Evolutionary conservation across 2,797 vertebrate genomes (phyloP), one percentile per base, ranked within the genome.

Genomic region (Tympanoctomys barrerae): DNA sequence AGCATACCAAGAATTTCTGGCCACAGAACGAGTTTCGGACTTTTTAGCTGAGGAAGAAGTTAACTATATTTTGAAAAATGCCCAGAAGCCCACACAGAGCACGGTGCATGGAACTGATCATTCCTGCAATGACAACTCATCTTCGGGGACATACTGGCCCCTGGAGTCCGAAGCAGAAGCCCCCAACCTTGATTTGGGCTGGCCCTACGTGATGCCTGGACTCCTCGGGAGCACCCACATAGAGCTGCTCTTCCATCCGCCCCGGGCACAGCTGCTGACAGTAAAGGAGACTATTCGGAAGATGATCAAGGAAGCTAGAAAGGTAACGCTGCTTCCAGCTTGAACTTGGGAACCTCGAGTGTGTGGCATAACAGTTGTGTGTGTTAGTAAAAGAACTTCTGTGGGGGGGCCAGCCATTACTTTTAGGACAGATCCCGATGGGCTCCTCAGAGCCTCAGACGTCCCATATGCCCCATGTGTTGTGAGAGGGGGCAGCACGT

Each of bases 81-180:
- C 98, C 39, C 98, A 99, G 95, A 98, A 98, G 92, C 92, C 98
- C 79, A 96, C 97, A 39, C 98, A 98, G 90, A 98, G 97, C 26
- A 97, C 95, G 13, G 22, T 97, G 24, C 97, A 98, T 83, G 96
- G 97, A 28, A 96, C 94, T 21, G 99, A 99, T 77, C 98, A 99
- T 85, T 94, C 95, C 42, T 97, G 84, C 3, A 99, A 99, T 92
- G 99, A 98, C 54, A 96, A 98, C 0, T 99, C 99, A 5, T 99
- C 99, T 46, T 99, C 99, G 0, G 99, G 99, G 91, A 99, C 99
- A 0, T 99, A 99, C 96, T 99, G 99, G 99, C 99, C 99, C 6
- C 77, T 99, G 86, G 98, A 99, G 95, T 99, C 99, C 0, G 99
- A 99, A 84, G 99, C 99, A 94, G 99, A 99, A 80, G 99, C 99